These are phyloP conservation scores for Aporophyla nigra DNA, from an alignment of 2,888 invertebrate species.

Conservation along the genomic window DNA sequence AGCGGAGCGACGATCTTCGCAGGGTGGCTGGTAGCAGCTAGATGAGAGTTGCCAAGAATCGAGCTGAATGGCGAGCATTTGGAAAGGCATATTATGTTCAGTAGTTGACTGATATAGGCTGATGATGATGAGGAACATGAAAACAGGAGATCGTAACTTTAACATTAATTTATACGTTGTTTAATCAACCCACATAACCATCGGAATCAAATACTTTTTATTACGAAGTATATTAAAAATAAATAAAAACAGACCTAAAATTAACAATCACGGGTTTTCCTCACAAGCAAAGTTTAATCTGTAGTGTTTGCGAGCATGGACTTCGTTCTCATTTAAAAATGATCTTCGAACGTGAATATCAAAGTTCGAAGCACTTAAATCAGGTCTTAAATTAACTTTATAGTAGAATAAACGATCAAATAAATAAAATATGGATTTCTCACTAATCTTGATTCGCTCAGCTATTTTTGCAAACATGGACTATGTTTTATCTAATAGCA, in stretches of 20 bases:
- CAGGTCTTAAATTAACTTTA: not conserved
- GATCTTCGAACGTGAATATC: not conserved
- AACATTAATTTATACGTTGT: not conserved
- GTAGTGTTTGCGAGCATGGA: not conserved
- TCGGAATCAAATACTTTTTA: not conserved
- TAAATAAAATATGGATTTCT: conserved; percentile 9
- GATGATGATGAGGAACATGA: no score
- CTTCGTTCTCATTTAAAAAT: conserved; percentile 9
- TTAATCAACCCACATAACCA: not conserved
- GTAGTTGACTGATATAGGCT: no score
- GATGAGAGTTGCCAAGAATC: no score
- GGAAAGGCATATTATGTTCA: no score
- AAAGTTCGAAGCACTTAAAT: not conserved
- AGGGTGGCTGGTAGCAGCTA: no score
- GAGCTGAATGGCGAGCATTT: no score
- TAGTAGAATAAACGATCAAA: not conserved
- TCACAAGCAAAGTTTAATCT: not conserved
- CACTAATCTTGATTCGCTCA: not conserved
- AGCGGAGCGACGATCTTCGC: no score
- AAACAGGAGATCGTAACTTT: not conserved
- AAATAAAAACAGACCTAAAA: not conserved
- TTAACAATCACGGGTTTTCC: conserved; percentile 10
- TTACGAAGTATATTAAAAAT: not conserved
- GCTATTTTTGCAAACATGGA: not conserved
- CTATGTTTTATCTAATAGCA: not conserved